A percentile compares a stretch with the other conserved stretches of the same genome.
Evolutionary conservation across 2,888 invertebrate genomes (phyloP).

Genomic region (Yponomeuta malinellus): DNA sequence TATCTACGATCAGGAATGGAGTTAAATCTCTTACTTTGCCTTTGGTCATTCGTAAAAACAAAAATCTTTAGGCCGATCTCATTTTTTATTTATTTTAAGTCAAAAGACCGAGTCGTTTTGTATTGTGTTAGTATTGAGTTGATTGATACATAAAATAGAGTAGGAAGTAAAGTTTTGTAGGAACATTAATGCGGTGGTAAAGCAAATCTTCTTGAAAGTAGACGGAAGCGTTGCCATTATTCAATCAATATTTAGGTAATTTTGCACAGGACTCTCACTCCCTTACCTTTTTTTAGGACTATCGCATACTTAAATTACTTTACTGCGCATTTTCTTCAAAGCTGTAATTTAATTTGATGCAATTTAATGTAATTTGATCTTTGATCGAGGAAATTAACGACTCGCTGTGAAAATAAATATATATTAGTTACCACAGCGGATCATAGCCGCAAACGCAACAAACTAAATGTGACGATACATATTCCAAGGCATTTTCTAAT

Average conservation of each 20-base stretch:
- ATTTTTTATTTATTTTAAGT: no score
- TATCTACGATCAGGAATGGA: not conserved
- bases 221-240: no score
- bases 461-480: not conserved
- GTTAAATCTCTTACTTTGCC: not conserved
- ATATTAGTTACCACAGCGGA: not conserved
- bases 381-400: conserved; percentile 19
- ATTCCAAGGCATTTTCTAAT: no score
- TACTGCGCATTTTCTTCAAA: not conserved
- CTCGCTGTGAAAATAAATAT: not conserved
- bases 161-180: no score
- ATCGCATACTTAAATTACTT: not conserved
- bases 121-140: no score
- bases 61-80: not conserved
- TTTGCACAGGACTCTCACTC: not conserved
- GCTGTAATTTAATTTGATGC: no score
- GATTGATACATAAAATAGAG: no score
- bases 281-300: not conserved
- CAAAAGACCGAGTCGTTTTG: no score
- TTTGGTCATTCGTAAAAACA: not conserved
- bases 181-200: no score
- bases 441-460: not conserved
- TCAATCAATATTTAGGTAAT: not conserved
- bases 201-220: no score
- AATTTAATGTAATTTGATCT: conserved; percentile 20